Conservation (phyloP, 2,888 invertebrate species). For the Tiphia femorata region DNA sequence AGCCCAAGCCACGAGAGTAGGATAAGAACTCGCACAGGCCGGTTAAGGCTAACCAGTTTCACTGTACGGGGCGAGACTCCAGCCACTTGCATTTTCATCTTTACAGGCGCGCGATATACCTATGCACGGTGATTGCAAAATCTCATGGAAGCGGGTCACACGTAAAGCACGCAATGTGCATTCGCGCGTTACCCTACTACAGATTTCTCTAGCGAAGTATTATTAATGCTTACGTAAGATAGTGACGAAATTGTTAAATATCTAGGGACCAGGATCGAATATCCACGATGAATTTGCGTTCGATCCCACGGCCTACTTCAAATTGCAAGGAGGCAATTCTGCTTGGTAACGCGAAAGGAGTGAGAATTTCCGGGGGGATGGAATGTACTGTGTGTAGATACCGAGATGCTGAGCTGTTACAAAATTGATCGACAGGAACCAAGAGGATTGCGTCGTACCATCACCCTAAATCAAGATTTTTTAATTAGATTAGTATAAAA, state of each 20-base stretch:
- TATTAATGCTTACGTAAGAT: neutral
- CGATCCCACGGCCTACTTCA: too few species aligned
- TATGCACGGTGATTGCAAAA: slow-evolving; percentile 33
- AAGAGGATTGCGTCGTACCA: too few species aligned
- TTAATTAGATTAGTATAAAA: too few species aligned
- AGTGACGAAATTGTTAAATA: neutral
- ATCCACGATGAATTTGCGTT: too few species aligned
- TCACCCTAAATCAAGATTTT: too few species aligned
- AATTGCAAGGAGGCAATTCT: too few species aligned
- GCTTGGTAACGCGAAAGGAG: too few species aligned
- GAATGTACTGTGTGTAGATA: too few species aligned
- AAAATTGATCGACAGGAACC: too few species aligned
- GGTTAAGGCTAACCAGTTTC: slow-evolving; percentile 51
- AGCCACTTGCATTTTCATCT: slow-evolving; percentile 41
- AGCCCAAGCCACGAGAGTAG: slow-evolving; percentile 19
- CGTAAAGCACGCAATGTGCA: slow-evolving; percentile 7
- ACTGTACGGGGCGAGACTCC: slow-evolving; percentile 10
- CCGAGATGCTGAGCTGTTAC: too few species aligned
- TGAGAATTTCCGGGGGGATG: too few species aligned
- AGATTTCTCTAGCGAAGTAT: neutral
- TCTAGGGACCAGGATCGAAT: neutral
- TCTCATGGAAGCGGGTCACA: slow-evolving; percentile 30
- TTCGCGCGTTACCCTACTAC: too few species aligned
- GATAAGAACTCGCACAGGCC: slow-evolving; percentile 42
- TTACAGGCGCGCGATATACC: slow-evolving; percentile 29